Evolutionary conservation across 2,113 vertebrate genomes (phyloP).

Genomic region (Otis tarda): DNA sequence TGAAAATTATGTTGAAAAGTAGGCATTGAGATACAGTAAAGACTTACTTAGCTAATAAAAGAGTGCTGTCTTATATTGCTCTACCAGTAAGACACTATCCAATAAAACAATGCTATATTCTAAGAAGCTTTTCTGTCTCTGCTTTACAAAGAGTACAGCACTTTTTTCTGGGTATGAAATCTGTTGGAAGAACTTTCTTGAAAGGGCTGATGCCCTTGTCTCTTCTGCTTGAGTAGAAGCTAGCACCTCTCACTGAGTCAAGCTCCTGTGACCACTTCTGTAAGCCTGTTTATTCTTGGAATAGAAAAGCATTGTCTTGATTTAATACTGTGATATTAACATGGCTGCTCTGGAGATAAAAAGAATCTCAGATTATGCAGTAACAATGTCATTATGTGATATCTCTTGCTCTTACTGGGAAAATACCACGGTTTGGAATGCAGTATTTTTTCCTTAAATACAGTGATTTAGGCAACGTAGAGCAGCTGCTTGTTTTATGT

Average conservation of each 20-base stretch:
- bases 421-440: neutral
- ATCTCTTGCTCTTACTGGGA: neutral
- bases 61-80: neutral
- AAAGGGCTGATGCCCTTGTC: neutral
- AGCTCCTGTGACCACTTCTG: neutral
- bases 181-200: neutral
- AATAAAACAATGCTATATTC: neutral
- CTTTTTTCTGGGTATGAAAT: neutral
- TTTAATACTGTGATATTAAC: neutral
- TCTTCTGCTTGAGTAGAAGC: neutral
- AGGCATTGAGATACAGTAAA: neutral
- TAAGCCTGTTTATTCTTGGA: neutral
- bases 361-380: neutral
- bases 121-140: neutral
- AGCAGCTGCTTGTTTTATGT: conserved; percentile 5
- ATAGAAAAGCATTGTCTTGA: neutral
- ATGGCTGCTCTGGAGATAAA: neutral
- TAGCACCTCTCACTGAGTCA: neutral
- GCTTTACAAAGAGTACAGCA: neutral
- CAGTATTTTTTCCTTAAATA: neutral
- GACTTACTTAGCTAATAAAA: neutral
- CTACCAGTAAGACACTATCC: neutral
- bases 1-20: neutral
- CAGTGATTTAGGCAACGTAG: neutral
- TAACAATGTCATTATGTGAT: neutral